Percentiles rank a stretch among this genome's conserved stretches.
phyloP scores from a whole-genome alignment of 1,140 invertebrate species.

The Uloborus diversus region DNA sequence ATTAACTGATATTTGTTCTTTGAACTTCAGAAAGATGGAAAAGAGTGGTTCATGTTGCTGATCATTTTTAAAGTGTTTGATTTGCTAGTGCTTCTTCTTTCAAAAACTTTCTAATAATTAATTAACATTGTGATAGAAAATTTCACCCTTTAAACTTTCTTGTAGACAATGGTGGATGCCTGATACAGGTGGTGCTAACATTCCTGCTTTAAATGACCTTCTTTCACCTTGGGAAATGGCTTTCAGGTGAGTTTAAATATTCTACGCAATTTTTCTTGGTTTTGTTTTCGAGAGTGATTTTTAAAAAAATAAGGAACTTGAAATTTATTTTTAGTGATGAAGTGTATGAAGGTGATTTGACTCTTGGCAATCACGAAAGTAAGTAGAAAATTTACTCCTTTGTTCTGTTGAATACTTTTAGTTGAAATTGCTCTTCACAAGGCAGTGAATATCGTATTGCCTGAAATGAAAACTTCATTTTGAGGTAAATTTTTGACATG shows the following conservation, averaged over 20 bases:
- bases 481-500: too few species aligned
- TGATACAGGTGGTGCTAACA: slow-evolving; percentile 93
- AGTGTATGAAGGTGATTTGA: slow-evolving; percentile 89
- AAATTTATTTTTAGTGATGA: slow-evolving; percentile 71
- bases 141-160: too few species aligned
- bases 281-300: not conserved
- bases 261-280: not conserved
- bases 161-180: slow-evolving; percentile 84
- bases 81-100: too few species aligned
- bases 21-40: too few species aligned
- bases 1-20: too few species aligned
- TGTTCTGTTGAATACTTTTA: not conserved
- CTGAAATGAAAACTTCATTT: too few species aligned
- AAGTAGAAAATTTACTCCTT: too few species aligned
- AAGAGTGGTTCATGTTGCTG: too few species aligned
- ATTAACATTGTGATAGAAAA: too few species aligned
- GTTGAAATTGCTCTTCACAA: not conserved
- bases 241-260: slow-evolving; percentile 69
- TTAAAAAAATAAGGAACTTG: not conserved
- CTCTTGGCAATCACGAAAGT: slow-evolving; percentile 82
- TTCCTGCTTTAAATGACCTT: slow-evolving; percentile 92
- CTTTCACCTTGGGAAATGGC: slow-evolving; percentile 83
- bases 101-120: too few species aligned
- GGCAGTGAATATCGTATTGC: too few species aligned
- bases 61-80: too few species aligned